Base-by-base conservation (phyloP, 53 echinoderm and acorn worm species). In the Zoroaster sp. region DNA sequence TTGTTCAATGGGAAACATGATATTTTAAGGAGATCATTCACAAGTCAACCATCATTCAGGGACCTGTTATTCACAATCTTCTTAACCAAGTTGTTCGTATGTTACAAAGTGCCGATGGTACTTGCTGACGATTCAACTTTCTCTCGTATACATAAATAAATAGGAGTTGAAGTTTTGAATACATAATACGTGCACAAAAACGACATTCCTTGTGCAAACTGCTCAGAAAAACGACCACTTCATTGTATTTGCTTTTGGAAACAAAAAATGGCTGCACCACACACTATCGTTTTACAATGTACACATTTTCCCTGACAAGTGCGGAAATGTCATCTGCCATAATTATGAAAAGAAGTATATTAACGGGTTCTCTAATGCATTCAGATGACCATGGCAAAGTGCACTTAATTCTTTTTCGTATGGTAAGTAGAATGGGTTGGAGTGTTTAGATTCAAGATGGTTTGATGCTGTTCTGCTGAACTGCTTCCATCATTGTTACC, bases 251-350 rank as follows among this genome's bases (percentile, higher is more conserved):
- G 85, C 70, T 69, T 35, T 36, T 18, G 42, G 36, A 47, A 85
- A 71, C 49, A 45, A 85, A 85, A 85, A 43, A 37, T 35, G 85
- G 43, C 85, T 46, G 43, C 18, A 47, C 71, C 31, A 38, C 85
- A 7, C 31, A 49, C 46, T 85, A 85, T 85, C 85, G 34, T 46
- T 85, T 85, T 85, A 85, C 85, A 85, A 71, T 46, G 85, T 71
- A 85, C 85, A 85, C 85, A 85, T 71, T 20, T 85, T 45, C 15
- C 70, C 71, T 71, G 70, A 85, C 85, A 85, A 66, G 38, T 49
- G 45, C 44, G 63, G 85, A 69, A 45, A 85, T 49, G 37, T 34
- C 70, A 85, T 70, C 85, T 85, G 51, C 35, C 71, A 20, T 69
- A 70, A 85, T 85, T 69, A 70, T 47, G 15, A 70, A 34, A 70